Conservation (phyloP, 2,888 invertebrate species). For the Drosophila maculinotata region DNA sequence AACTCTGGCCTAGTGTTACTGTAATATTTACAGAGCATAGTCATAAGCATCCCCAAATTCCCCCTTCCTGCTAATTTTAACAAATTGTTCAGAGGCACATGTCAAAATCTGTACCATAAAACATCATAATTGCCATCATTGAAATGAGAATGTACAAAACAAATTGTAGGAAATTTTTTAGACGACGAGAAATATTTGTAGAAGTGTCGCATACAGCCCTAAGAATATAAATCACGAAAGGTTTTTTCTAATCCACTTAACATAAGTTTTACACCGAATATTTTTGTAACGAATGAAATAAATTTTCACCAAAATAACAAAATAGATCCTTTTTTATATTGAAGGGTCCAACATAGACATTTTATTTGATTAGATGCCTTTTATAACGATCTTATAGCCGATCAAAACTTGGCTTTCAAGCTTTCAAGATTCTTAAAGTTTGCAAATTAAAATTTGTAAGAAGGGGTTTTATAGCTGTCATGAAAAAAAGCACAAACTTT, state of each 20-base stretch:
- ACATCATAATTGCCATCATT: slow-evolving; percentile 66
- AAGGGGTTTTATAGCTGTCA: background rate
- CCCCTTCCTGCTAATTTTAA: slow-evolving; percentile 52
- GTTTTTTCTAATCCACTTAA: slow-evolving; percentile 64
- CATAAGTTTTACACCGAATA: slow-evolving; percentile 62
- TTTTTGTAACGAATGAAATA: slow-evolving; percentile 52
- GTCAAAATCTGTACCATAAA: slow-evolving; percentile 39
- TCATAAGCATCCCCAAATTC: slow-evolving; percentile 44
- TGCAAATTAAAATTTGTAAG: slow-evolving; percentile 1
- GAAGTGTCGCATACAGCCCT: slow-evolving; percentile 38
- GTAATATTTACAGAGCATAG: slow-evolving; percentile 74
- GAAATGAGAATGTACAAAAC: slow-evolving; percentile 70
- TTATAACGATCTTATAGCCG: slow-evolving; percentile 14
- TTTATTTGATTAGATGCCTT: background rate
- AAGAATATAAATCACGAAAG: slow-evolving; percentile 45
- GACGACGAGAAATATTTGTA: slow-evolving; percentile 8
- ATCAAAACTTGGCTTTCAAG: slow-evolving; percentile 16
- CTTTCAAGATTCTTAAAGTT: background rate
- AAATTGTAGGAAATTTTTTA: slow-evolving; percentile 40
- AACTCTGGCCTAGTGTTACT: slow-evolving; percentile 43
- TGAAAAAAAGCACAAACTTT: background rate
- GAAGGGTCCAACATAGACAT: background rate
- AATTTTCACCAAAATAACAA: slow-evolving; percentile 32
- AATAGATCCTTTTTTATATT: background rate
- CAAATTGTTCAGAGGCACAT: slow-evolving; percentile 49